A percentile compares a stretch with the other conserved stretches of the same genome.
These are phyloP conservation scores for Argyrosomus regius DNA, from an alignment of 2,797 vertebrate species.

Conservation along the genomic window DNA sequence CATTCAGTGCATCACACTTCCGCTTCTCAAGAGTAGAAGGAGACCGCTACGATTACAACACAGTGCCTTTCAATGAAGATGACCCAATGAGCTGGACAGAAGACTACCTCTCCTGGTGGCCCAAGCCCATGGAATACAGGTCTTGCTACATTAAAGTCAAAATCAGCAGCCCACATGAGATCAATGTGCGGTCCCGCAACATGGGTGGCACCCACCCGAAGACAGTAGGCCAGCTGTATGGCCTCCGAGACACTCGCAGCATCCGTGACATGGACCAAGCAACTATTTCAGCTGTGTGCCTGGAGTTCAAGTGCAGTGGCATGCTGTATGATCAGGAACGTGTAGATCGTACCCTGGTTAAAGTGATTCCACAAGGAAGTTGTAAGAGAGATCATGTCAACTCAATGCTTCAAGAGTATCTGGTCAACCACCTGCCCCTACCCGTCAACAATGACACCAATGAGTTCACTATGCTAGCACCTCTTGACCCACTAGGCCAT, in stretches of 20 bases:
- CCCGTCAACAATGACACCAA: constrained; percentile 97
- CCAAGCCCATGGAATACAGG: constrained; percentile 96
- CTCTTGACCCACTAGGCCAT: constrained; percentile 96
- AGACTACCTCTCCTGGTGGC: constrained; percentile 98
- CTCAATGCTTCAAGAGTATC: constrained; percentile 94
- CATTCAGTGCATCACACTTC: constrained; percentile 92
- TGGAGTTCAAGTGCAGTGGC: constrained; percentile 98
- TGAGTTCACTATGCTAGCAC: constrained; percentile 97
- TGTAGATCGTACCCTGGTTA: constrained; percentile 95
- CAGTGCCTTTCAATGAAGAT: constrained; percentile 95
- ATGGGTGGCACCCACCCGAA: constrained; percentile 96
- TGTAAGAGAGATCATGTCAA: constrained; percentile 94
- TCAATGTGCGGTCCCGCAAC: constrained; percentile 95
- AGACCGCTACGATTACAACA: constrained; percentile 96
- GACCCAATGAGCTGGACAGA: constrained; percentile 98
- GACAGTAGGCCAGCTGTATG: constrained; percentile 93
- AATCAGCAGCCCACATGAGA: constrained; percentile 90
- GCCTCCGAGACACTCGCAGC: constrained; percentile 94
- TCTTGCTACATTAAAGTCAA: constrained; percentile 97
- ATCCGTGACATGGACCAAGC: constrained; percentile 88
- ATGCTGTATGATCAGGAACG: constrained; percentile 98
- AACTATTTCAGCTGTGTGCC: constrained; percentile 90
- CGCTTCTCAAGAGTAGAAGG: constrained; percentile 97
- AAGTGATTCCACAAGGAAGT: constrained; percentile 95
- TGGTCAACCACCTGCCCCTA: constrained; percentile 96